Evolutionary conservation across 2,797 vertebrate genomes (phyloP), one percentile per base, ranked within the genome.

Genomic region (Australoheros facetus): DNA sequence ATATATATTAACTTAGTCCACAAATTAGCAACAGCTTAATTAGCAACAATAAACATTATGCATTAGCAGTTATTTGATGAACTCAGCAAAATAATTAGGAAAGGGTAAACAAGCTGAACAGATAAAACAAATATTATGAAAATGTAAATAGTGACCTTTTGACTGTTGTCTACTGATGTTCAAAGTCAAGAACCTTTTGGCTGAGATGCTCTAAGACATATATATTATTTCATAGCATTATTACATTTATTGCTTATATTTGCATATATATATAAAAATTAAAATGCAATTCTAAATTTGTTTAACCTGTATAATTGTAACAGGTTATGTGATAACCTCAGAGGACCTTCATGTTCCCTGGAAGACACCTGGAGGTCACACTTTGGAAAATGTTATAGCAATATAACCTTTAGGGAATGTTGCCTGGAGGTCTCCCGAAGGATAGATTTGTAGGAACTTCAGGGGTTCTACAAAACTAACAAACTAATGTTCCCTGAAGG

Each of bases 381-480:
- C 28, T 56, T 56, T 13, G 26, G 55, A 56, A 23, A 28, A 56
- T 4, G 55, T 56, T 56, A 13, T 56, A 56, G 13, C 13, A 28
- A 32, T 32, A 3, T 23, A 0, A 14, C 55, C 13, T 56, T 28
- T 26, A 28, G 23, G 28, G 28, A 17, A 56, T 26, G 2, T 17
- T 56, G 14, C 55, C 28, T 28, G 55, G 28, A 56, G 16, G 26
- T 28, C 0, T 8, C 26, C 28, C 16, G 7, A 9, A 56, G 14
- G 28, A 16, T 9, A 56, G 56, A 16, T 56, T 30, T 56, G 56
- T 17, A 30, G 56, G 2, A 28, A 26, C 26, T 56, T 30, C 56
- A 56, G 8, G 56, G 32, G 32, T 32, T 32, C 30, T 32, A 32
- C 30, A 32, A 32, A 32, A 7, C 6, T 32, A 32, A 30, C 28